Evolutionary conservation across 1,140 invertebrate genomes (phyloP).

Genomic region (Drosophila willistoni): DNA sequence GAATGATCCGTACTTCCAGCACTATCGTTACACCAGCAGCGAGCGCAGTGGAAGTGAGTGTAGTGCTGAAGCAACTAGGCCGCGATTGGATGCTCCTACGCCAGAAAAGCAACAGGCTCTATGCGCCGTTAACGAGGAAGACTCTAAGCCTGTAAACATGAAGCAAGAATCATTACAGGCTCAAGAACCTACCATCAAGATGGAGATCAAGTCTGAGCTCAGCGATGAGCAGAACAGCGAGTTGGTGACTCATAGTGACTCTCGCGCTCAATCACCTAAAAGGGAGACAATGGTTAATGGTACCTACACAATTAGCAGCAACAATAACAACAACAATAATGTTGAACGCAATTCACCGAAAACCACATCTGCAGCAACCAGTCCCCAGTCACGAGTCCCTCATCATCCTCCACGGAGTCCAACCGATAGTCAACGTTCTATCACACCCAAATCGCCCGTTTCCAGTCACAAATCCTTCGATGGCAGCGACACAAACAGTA

Average conservation of each 20-base stretch:
- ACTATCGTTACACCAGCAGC: slow-evolving; percentile 86
- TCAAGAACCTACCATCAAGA: slow-evolving; percentile 86
- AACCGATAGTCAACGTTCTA: slow-evolving; percentile 87
- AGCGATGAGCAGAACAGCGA: slow-evolving; percentile 44
- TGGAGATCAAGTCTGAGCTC: slow-evolving; percentile 72
- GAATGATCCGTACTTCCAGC: slow-evolving; percentile 89
- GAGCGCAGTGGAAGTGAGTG: slow-evolving; percentile 94
- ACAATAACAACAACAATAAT: slow-evolving; percentile 68
- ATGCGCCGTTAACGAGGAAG: slow-evolving; percentile 18
- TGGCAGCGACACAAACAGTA: slow-evolving; percentile 85
- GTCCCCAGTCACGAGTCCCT: slow-evolving; percentile 48
- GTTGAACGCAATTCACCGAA: slow-evolving; percentile 64
- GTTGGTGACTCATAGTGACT: slow-evolving; percentile 4
- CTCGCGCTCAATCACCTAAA: slow-evolving; percentile 45
- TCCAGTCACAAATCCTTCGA: slow-evolving; percentile 84
- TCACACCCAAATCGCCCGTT: slow-evolving; percentile 88
- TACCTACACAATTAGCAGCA: slow-evolving; percentile 45
- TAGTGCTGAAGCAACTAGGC: slow-evolving; percentile 90
- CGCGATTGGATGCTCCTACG: slow-evolving; percentile 89
- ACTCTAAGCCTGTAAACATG: slow-evolving; percentile 34
- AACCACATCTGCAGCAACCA: slow-evolving; percentile 41
- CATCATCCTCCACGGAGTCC: slow-evolving; percentile 80
- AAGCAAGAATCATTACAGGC: slow-evolving; percentile 83
- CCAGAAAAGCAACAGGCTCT: slow-evolving; percentile 86
- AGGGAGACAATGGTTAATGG: slow-evolving; percentile 57